A percentile compares a stretch with the other conserved stretches of the same genome.
These are phyloP conservation scores for Leucoraja erinaceus DNA, from an alignment of 2,113 vertebrate genomes.

Conservation along the genomic window DNA sequence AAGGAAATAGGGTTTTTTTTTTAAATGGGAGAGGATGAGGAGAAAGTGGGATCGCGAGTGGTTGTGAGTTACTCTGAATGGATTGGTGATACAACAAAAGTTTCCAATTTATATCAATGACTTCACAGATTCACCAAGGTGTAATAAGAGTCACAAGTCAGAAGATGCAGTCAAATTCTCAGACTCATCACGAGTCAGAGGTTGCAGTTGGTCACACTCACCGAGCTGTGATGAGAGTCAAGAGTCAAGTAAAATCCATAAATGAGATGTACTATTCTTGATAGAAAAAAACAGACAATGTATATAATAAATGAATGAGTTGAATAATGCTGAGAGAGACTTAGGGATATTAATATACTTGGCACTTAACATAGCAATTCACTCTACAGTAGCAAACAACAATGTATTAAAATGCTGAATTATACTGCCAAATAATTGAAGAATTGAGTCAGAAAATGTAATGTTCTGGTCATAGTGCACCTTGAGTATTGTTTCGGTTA, in stretches of 20 bases:
- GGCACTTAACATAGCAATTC: not conserved
- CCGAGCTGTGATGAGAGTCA: not conserved
- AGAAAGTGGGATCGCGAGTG: not conserved
- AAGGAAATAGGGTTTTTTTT: not conserved
- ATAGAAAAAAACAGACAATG: not conserved
- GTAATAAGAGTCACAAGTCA: not conserved
- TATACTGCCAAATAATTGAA: constrained; percentile 11
- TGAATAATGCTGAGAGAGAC: not conserved
- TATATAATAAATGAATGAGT: not conserved
- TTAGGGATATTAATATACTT: not conserved
- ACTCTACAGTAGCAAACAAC: not conserved
- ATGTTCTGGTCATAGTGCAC: constrained; percentile 16
- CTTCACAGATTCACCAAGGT: not conserved
- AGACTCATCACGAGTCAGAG: no score
- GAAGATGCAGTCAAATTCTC: not conserved
- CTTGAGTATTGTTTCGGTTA: not conserved
- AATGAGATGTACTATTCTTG: not conserved
- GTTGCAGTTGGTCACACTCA: no score
- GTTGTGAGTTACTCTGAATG: not conserved
- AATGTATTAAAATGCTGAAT: not conserved
- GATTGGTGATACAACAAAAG: not conserved
- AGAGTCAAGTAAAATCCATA: not conserved
- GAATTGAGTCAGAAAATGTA: not conserved
- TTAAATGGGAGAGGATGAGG: not conserved
- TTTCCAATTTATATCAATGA: not conserved